These are phyloP conservation scores for Porites lutea DNA, from an alignment of 64 coral and sea anemone genomes.

Conservation along the genomic window DNA sequence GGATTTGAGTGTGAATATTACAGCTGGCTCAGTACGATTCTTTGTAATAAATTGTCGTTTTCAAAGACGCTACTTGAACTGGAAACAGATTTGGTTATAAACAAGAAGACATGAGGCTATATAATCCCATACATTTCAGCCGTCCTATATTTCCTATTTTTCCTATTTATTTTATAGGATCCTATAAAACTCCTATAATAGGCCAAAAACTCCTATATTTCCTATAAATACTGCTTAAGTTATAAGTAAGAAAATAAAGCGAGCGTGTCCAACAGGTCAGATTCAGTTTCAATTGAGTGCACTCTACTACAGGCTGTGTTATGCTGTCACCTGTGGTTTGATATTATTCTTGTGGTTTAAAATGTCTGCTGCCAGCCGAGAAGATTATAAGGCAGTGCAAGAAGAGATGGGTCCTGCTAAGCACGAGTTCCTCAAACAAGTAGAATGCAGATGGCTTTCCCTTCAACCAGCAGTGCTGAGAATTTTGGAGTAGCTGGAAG, in stretches of 20 bases:
- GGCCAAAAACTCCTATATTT: slow-evolving; percentile 45
- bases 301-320: too few species aligned
- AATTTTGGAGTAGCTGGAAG: slow-evolving; percentile 61
- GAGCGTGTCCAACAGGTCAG: too few species aligned
- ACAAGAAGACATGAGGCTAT: too few species aligned
- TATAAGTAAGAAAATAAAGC: neutral
- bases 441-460: slow-evolving; percentile 70
- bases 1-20: too few species aligned
- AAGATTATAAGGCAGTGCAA: slow-evolving; percentile 61
- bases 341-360: slow-evolving; percentile 1
- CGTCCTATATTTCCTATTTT: slow-evolving; percentile 50
- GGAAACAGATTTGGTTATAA: too few species aligned
- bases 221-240: slow-evolving; percentile 31
- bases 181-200: slow-evolving; percentile 43
- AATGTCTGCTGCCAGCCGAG: slow-evolving; percentile 48
- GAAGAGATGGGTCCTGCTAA: slow-evolving; percentile 37
- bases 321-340: slow-evolving; percentile 52
- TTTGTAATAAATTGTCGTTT: too few species aligned
- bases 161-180: slow-evolving; percentile 39
- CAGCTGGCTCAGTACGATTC: too few species aligned
- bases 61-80: too few species aligned
- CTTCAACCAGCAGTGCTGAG: slow-evolving; percentile 62
- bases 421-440: slow-evolving; percentile 67
- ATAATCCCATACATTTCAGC: too few species aligned
- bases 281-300: too few species aligned